phyloP scores from a whole-genome alignment of 2,113 vertebrate genomes.

The Paracanthobrama guichenoti region DNA sequence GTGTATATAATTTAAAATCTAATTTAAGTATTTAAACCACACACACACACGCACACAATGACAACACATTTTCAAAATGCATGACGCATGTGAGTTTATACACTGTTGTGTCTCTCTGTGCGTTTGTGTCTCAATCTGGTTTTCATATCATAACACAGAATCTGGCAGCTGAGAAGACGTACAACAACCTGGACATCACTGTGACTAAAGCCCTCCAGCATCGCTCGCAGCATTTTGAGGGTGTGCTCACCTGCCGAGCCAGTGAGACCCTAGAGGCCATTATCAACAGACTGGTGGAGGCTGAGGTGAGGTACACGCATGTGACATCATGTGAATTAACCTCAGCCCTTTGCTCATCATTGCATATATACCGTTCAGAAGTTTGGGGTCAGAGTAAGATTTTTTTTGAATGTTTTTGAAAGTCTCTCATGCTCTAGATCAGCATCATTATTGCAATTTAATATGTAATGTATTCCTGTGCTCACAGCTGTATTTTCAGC shows the following conservation, averaged over 20 bases:
- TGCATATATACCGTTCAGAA: too few species aligned
- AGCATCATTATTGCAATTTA: neutral
- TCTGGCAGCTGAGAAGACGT: conserved; percentile 95
- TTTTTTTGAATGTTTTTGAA: too few species aligned
- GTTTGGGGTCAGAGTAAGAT: neutral
- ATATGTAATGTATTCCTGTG: neutral
- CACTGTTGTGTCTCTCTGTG: neutral
- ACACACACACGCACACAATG: too few species aligned
- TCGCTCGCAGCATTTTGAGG: conserved; percentile 96
- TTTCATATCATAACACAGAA: conserved; percentile 74
- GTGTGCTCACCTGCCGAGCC: conserved; percentile 92
- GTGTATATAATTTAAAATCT: neutral
- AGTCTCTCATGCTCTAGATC: too few species aligned
- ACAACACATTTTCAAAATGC: too few species aligned
- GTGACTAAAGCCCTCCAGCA: conserved; percentile 95
- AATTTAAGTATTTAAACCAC: neutral
- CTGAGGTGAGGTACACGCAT: conserved; percentile 78
- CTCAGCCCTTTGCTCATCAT: too few species aligned
- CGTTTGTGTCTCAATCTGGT: neutral
- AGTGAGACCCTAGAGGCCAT: conserved; percentile 91
- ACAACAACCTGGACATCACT: conserved; percentile 96
- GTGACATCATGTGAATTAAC: too few species aligned
- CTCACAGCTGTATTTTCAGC: neutral
- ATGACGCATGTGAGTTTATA: too few species aligned
- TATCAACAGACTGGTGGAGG: conserved; percentile 94